Evolutionary conservation across 2,113 vertebrate genomes (phyloP).

Genomic region (Myiagra hebetior): DNA sequence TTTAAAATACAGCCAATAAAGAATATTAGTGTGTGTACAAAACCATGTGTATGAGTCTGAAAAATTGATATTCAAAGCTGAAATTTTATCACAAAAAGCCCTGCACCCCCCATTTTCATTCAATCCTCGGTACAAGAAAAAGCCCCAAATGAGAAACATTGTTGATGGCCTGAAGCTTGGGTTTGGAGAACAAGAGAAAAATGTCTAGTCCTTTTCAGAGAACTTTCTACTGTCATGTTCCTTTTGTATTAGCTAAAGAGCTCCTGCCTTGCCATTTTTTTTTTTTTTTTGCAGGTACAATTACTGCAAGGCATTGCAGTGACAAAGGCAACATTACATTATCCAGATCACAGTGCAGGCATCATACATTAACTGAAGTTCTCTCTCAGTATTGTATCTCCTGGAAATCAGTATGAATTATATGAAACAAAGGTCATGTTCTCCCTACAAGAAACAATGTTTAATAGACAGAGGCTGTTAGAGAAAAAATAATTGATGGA

Average conservation of each 20-base stretch:
- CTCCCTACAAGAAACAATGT: neutral
- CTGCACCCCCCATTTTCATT: rapidly evolving
- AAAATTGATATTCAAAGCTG: neutral
- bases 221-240: neutral
- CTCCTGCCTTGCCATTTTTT: neutral
- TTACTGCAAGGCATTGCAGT: neutral
- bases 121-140: neutral
- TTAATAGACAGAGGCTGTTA: neutral
- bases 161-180: neutral
- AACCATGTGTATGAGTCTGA: neutral
- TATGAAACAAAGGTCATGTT: neutral
- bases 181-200: neutral
- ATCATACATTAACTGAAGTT: neutral
- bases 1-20: neutral
- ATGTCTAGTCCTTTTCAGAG: neutral
- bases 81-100: neutral
- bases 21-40: neutral
- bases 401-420: neutral
- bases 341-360: neutral
- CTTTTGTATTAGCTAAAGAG: neutral
- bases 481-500: neutral
- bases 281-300: neutral
- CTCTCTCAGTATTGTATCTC: neutral
- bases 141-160: neutral
- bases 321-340: neutral